Evolutionary conservation across 2,113 vertebrate genomes (phyloP).

Genomic region (Pithys albifrons): DNA sequence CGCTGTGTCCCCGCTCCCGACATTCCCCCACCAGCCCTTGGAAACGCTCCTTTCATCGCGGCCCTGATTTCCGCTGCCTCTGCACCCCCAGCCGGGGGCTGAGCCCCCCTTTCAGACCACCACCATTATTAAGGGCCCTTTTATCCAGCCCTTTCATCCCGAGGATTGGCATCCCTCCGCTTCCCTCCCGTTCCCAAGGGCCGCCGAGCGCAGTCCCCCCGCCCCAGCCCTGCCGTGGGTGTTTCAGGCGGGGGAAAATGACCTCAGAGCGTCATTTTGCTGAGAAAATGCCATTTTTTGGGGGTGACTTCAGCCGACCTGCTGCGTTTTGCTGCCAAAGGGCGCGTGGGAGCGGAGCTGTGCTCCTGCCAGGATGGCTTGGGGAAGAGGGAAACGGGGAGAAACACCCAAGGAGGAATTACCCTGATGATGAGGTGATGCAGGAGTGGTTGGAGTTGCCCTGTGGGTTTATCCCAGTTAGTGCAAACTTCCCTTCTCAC

Average conservation of each 20-base stretch:
- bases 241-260: background rate
- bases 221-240: background rate
- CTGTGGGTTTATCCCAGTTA: rapidly evolving
- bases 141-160: constrained; percentile 35
- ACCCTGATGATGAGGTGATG: background rate
- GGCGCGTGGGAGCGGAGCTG: background rate
- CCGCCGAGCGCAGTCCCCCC: background rate
- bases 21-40: constrained; percentile 13
- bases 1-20: background rate
- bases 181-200: background rate
- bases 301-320: background rate
- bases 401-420: background rate
- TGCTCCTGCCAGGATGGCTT: background rate
- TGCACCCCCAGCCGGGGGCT: background rate
- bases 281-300: background rate
- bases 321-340: background rate
- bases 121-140: background rate
- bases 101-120: background rate
- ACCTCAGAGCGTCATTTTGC: background rate
- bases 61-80: background rate
- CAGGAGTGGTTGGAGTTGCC: background rate
- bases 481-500: rapidly evolving
- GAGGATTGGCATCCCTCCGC: background rate
- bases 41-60: constrained; percentile 31
- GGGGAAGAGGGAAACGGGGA: background rate